phyloP scores from a whole-genome alignment of 2,797 vertebrate genomes.

The Mus minutoides region DNA sequence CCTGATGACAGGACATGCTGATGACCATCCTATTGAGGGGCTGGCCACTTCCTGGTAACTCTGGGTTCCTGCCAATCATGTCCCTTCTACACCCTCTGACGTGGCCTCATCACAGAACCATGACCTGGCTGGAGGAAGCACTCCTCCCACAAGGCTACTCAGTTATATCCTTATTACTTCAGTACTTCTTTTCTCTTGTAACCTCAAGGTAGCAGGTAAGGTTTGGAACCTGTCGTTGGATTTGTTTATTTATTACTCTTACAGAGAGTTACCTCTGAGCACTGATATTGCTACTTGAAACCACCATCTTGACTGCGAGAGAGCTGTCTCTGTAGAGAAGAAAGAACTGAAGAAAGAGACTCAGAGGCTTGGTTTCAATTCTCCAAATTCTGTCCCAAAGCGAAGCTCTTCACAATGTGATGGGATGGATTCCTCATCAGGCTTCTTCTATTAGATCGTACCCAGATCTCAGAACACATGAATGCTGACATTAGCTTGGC shows the following conservation, averaged over 20 bases:
- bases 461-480: background rate
- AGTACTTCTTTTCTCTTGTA: background rate
- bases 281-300: background rate
- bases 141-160: no score
- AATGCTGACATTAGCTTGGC: no score
- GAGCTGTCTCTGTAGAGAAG: background rate
- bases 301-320: background rate
- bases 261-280: background rate
- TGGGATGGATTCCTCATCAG: background rate
- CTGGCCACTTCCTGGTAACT: background rate
- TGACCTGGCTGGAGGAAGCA: background rate
- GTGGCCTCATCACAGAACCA: background rate
- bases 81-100: background rate
- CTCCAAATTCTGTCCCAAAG: background rate
- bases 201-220: background rate
- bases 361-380: background rate
- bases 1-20: background rate
- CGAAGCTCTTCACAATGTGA: background rate
- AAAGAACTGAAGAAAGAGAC: background rate
- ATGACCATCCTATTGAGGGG: no score
- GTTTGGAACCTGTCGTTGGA: background rate
- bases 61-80: background rate
- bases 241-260: background rate
- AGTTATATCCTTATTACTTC: background rate
- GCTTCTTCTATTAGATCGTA: background rate